A percentile compares a stretch with the other conserved stretches of the same genome.
These are phyloP conservation scores for Agapornis canus DNA, from an alignment of 2,797 vertebrate species.

Conservation along the genomic window DNA sequence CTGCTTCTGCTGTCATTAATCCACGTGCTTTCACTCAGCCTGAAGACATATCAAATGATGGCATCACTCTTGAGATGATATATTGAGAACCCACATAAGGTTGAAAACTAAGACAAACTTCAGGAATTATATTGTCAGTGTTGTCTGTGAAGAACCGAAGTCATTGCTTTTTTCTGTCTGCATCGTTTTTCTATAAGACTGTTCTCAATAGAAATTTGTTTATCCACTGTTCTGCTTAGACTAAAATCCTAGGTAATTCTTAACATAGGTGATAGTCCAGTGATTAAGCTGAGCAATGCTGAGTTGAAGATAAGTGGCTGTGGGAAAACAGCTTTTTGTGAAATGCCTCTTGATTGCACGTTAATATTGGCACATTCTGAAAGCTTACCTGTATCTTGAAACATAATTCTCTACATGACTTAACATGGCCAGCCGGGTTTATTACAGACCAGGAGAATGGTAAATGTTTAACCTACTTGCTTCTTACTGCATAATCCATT, in stretches of 20 bases:
- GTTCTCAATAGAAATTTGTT: not conserved
- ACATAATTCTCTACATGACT: conserved; percentile 23
- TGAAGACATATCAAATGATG: not conserved
- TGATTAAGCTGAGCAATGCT: not conserved
- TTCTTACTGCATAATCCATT: conserved; percentile 46
- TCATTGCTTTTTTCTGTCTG: not conserved
- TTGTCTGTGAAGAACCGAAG: not conserved
- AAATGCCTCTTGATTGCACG: not conserved
- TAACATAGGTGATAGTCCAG: not conserved
- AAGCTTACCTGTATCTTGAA: not conserved
- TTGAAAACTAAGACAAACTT: not conserved
- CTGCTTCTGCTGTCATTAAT: not conserved
- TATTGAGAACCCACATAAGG: not conserved
- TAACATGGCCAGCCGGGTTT: conserved; percentile 6
- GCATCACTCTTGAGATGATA: not conserved
- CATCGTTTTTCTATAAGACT: not conserved
- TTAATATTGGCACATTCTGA: not conserved
- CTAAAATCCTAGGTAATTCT: not conserved
- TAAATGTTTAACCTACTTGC: conserved; percentile 16
- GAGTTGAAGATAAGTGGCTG: not conserved
- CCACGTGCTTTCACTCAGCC: not conserved
- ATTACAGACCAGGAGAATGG: conserved; percentile 30
- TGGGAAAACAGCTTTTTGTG: not conserved
- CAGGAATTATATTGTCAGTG: not conserved
- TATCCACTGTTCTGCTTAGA: not conserved